These are phyloP conservation scores for Petrolisthes manimaculis DNA, from an alignment of 2,888 invertebrate genomes.

Conservation along the genomic window DNA sequence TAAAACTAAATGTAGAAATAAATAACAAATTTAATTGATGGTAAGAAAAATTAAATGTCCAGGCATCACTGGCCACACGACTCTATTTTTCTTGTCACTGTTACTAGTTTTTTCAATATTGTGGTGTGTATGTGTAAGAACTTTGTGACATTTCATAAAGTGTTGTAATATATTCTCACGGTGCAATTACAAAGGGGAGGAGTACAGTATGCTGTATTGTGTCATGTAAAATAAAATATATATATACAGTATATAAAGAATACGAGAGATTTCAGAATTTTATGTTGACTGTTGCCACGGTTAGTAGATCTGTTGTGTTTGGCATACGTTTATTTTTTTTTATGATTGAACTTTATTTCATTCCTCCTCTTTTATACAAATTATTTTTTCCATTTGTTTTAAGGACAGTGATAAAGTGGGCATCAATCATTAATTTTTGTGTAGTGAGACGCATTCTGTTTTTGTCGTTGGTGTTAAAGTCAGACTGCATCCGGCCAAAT, in stretches of 20 bases:
- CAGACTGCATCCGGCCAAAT: no score
- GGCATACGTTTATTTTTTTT: no score
- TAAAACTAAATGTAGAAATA: not conserved
- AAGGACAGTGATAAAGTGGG: conserved; percentile 6
- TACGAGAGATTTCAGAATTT: no score
- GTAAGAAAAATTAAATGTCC: not conserved
- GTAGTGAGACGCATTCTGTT: no score
- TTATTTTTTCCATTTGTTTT: no score
- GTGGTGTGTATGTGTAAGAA: not conserved
- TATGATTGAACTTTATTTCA: no score
- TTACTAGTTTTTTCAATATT: not conserved
- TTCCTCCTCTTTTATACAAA: conserved; percentile 14
- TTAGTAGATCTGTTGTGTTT: no score
- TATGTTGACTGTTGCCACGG: no score
- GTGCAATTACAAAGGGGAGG: not conserved
- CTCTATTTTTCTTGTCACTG: not conserved
- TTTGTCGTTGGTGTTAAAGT: no score
- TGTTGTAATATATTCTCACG: not conserved
- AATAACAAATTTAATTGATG: not conserved
- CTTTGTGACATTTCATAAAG: not conserved
- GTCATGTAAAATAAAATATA: not conserved
- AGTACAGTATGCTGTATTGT: no score
- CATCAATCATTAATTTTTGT: conserved; percentile 14
- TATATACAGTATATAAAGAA: no score
- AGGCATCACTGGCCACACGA: not conserved